A percentile compares a stretch with the other conserved stretches of the same genome.
Conservation (phyloP, 2,113 vertebrate species). For the Rhinoptilus africanus region DNA sequence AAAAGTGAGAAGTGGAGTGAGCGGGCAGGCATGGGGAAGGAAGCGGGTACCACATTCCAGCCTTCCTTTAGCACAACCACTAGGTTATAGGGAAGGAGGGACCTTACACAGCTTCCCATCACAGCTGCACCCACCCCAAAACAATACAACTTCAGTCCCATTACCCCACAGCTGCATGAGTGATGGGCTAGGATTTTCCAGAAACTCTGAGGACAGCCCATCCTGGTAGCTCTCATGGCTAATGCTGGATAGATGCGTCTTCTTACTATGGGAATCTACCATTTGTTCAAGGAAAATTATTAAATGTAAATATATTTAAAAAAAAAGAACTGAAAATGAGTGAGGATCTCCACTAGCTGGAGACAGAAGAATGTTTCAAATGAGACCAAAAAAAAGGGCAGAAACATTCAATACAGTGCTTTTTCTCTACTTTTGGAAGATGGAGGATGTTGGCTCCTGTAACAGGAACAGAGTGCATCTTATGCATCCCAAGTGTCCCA, state of each 20-base stretch:
- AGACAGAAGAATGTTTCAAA: neutral
- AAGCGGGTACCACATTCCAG: fast-evolving
- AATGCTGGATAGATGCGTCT: neutral
- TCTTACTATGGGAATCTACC: neutral
- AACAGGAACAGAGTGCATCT: neutral
- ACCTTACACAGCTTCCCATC: neutral
- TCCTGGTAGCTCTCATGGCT: neutral
- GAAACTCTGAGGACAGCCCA: fast-evolving
- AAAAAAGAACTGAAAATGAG: neutral
- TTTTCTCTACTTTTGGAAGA: neutral
- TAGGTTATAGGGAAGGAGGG: neutral
- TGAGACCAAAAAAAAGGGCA: neutral
- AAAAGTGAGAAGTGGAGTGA: neutral
- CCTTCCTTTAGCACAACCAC: neutral
- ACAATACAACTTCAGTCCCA: neutral
- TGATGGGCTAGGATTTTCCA: neutral
- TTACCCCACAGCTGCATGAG: neutral
- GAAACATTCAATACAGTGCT: neutral
- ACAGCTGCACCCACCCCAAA: neutral
- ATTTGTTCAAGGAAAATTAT: neutral
- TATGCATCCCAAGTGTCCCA: neutral
- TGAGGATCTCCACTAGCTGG: neutral
- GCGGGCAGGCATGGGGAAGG: neutral
- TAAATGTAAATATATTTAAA: neutral
- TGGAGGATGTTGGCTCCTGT: neutral